Percentiles rank a stretch among this genome's conserved stretches.
Evolutionary conservation across 2,797 vertebrate species (phyloP).

Genomic region (Muraenolepis orangiensis): DNA sequence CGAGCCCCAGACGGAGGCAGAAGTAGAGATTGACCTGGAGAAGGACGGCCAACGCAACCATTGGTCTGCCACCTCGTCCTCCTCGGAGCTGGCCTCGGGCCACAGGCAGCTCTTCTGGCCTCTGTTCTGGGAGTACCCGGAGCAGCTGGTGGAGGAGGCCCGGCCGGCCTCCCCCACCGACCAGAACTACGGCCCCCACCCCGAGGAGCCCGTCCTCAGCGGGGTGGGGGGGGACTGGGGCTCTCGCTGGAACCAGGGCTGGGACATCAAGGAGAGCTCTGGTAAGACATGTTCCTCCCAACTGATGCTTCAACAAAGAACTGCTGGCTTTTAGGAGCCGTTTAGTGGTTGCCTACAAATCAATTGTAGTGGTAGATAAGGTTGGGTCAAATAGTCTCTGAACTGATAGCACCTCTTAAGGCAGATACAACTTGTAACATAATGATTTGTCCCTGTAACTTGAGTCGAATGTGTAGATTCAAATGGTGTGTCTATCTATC

Average conservation of each 20-base stretch:
- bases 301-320: neutral
- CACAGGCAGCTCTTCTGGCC: slow-evolving; percentile 85
- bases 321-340: neutral
- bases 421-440: no score
- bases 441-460: no score
- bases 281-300: slow-evolving; percentile 65
- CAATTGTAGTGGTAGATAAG: neutral
- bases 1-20: slow-evolving; percentile 69
- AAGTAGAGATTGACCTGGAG: slow-evolving; percentile 82
- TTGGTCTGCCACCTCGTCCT: slow-evolving; percentile 70
- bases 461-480: no score
- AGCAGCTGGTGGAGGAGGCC: slow-evolving; percentile 55
- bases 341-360: neutral
- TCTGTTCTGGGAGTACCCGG: slow-evolving; percentile 83
- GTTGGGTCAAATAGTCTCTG: no score
- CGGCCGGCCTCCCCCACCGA: slow-evolving; percentile 59
- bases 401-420: no score
- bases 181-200: slow-evolving; percentile 71
- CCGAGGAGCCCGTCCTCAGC: slow-evolving; percentile 73
- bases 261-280: slow-evolving; percentile 77
- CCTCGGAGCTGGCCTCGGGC: slow-evolving; percentile 74
- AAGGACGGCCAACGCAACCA: slow-evolving; percentile 75
- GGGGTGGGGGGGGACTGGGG: slow-evolving; percentile 72
- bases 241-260: slow-evolving; percentile 70
- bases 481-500: no score